Evolutionary conservation across 2,888 invertebrate genomes (phyloP).

Genomic region (Bimastos eiseni): DNA sequence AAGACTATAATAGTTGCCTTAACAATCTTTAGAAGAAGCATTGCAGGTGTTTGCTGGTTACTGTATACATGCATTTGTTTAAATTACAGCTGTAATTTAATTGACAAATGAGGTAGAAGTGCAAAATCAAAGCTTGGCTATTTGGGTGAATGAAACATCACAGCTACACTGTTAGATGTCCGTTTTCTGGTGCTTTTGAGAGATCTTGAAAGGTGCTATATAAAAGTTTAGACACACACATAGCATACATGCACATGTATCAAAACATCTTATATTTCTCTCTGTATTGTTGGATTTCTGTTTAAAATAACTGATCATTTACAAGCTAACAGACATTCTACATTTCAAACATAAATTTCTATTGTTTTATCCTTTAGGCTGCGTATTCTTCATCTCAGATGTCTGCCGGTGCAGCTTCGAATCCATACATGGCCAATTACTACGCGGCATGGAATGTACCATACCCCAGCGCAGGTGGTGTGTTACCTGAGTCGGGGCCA

Average conservation of each 20-base stretch:
- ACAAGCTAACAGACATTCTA: no score
- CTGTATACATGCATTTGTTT: not conserved
- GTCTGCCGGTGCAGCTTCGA: not conserved
- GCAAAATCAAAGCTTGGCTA: not conserved
- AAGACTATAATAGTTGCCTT: no score
- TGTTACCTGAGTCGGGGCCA: not conserved
- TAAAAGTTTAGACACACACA: not conserved
- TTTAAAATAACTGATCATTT: not conserved
- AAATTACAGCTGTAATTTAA: not conserved
- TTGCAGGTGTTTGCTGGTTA: not conserved
- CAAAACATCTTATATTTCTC: not conserved
- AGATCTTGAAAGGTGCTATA: not conserved
- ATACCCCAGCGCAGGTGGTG: not conserved
- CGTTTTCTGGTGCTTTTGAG: not conserved
- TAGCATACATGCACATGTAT: not conserved
- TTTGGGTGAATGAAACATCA: not conserved
- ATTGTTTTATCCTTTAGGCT: not conserved
- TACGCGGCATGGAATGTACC: not conserved
- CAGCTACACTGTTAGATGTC: not conserved
- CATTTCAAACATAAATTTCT: not conserved
- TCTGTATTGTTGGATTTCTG: not conserved
- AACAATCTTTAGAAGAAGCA: no score
- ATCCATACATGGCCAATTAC: conserved; percentile 6
- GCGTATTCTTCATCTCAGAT: not conserved
- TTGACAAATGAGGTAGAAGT: not conserved